Base-by-base conservation (phyloP, 2,888 invertebrate species). In the Clostera curtula region DNA sequence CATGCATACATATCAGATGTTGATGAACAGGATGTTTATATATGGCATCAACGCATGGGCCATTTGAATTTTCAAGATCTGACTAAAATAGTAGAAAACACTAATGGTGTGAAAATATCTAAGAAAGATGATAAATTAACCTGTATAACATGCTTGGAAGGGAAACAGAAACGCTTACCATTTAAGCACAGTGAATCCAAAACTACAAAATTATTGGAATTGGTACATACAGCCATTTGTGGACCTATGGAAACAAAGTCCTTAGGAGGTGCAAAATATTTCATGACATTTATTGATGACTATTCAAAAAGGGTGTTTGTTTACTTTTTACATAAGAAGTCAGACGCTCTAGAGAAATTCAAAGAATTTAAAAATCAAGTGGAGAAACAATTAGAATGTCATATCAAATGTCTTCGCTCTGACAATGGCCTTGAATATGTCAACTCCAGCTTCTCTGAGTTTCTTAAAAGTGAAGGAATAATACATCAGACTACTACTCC, bases 191-290 rank as follows among this genome's bases (percentile, higher is more conserved):
- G 11, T 6, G 23, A n/a, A 5, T 12, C 22, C 1, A 25, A 18
- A 19, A 12, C 32, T n/a, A 12, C n/a, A 3, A 16, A 10, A 3
- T 8, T 12, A 7, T 13, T 33, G 1, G 16, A 33, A 8, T 6
- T 29, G 5, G 16, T 41, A 1, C 38, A 43, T 12, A 31, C 39
- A 2, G 43, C 39, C 25, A 13, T 43, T 7, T 40, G 43, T 29
- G 39, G 39, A 3, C 39, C 28, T n/a, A 38, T 38, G 40, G 40
- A 44, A 11, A 34, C 28, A 1, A 22, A 25, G 3, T 25, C 43
- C 4, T 12, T 40, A 3, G 37, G 36, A 3, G 25, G 27, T 9
- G 28, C 27, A 7, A 31, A 15, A 31, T 43, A 41, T 20, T 39
- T 44, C 17, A 5, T 36, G 5, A 33, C 31, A 15, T 6, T 6